Base-by-base conservation (phyloP, 1,140 invertebrate species). In the Gerris buenoi region DNA sequence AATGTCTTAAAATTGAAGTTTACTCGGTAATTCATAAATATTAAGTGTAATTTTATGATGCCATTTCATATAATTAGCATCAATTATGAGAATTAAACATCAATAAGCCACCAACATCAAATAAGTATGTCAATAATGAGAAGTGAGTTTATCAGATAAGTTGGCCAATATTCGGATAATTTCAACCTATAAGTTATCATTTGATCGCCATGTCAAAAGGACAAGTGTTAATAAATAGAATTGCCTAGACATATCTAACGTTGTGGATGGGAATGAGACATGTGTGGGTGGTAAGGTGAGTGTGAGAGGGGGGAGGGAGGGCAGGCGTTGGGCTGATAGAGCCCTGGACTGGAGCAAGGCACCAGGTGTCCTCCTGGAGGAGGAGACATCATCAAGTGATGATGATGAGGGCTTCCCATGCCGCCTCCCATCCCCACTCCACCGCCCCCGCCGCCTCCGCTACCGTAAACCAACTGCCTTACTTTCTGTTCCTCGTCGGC, bases 401-500 rank as follows among this genome's bases (percentile, higher is more conserved):
- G 74, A 62, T 75, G 74, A 63, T 75, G 74, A 62, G 74, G 74
- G 67, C 74, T 73, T 10, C 71, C 68, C 3, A 68, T 68, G 1
- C 59, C 61, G 22, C 81, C 77, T 71, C 80, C 80, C 63, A 80
- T 80, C 62, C 77, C 80, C 76, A 86, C 86, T 77, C 86, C 85
- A 65, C 79, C 75, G 70, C 74, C 75, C 75, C 81, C 76, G 71
- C 77, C 76, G 58, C 75, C 79, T 77, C 80, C 81, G 74, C 87
- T 86, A 56, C 75, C 74, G 80, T 92, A 92, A 80, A 91, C 89
- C 85, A 90, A 84, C 87, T 92, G 90, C 81, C 91, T 92, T 91
- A 94, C 91, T 91, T 94, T 94, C 82, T 90, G 89, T 79, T 93
- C 90, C 79, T 94, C 90, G 81, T 93, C 90, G 77, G 86, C 88